phyloP scores from a whole-genome alignment of 1,140 invertebrate species.

The Hyposmocoma kahamanoa region DNA sequence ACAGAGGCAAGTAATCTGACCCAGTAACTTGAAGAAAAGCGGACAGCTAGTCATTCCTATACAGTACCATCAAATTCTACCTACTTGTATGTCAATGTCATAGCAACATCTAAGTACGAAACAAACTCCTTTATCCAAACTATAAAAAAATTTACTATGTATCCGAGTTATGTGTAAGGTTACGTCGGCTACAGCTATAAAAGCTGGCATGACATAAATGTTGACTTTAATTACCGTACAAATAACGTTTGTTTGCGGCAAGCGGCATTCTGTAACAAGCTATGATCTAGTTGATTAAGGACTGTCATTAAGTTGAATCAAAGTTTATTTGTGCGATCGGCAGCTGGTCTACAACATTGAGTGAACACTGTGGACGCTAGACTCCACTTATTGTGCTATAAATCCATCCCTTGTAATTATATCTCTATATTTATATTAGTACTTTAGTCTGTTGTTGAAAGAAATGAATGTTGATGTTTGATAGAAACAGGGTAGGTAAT shows the following conservation, averaged over 20 bases:
- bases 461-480: slow-evolving; percentile 29
- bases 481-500: slow-evolving; percentile 45
- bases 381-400: slow-evolving; percentile 3
- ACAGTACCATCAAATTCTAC: too few relatives aligned
- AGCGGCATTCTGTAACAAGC: background rate
- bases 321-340: too few relatives aligned
- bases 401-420: slow-evolving; percentile 28
- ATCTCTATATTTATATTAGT: slow-evolving; percentile 22
- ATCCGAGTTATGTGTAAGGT: background rate
- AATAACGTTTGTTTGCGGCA: slow-evolving; percentile 4
- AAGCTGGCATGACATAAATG: background rate
- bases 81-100: background rate
- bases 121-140: background rate
- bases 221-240: slow-evolving; percentile 7
- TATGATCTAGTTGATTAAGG: too few relatives aligned
- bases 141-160: background rate
- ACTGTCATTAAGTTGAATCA: too few relatives aligned
- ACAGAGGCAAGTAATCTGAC: slow-evolving; percentile 52
- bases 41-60: slow-evolving; percentile 1
- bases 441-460: slow-evolving; percentile 18
- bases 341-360: background rate
- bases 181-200: background rate
- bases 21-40: background rate
- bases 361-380: background rate
- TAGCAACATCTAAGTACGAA: too few relatives aligned